Conservation (phyloP, 1,140 invertebrate genomes). For the Euwallacea similis region DNA sequence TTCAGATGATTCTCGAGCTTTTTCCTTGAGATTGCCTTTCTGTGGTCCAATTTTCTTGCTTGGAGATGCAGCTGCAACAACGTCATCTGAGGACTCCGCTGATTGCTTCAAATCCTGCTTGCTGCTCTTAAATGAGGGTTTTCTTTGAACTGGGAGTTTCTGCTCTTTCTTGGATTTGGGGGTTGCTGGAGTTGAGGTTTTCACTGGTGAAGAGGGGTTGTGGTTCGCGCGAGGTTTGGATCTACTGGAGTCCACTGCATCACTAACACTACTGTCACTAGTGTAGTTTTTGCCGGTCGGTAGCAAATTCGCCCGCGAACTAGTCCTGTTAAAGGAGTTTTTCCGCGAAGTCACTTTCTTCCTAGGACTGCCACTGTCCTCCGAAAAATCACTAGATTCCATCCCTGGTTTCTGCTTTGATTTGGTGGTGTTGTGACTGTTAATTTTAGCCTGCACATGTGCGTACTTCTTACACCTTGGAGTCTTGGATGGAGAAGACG, state of each 20-base stretch:
- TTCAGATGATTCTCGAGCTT: not conserved
- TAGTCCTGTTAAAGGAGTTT: constrained; percentile 42
- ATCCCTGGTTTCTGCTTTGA: constrained; percentile 46
- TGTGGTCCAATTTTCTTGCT: constrained; percentile 16
- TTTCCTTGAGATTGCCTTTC: constrained; percentile 14
- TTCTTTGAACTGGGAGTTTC: constrained; percentile 2
- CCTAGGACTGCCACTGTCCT: constrained; percentile 37
- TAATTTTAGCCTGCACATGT: constrained; percentile 51
- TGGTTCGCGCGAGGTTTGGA: not conserved
- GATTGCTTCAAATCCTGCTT: not conserved
- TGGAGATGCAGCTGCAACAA: not conserved
- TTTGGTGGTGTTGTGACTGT: constrained; percentile 51
- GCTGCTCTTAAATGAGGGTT: constrained; percentile 1
- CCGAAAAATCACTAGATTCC: constrained; percentile 40
- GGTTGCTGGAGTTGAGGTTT: constrained; percentile 6
- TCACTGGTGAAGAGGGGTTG: not conserved
- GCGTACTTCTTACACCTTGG: constrained; percentile 42
- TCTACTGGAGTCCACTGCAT: constrained; percentile 1
- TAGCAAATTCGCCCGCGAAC: constrained; percentile 40
- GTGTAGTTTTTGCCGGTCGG: constrained; percentile 38
- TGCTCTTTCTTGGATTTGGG: constrained; percentile 23
- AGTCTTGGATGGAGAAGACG: not conserved
- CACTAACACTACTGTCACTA: constrained; percentile 39
- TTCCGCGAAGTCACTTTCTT: constrained; percentile 35
- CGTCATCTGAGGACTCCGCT: not conserved